Evolutionary conservation across 2,113 vertebrate species (phyloP).

Genomic region (Xenotilapia longispinis): DNA sequence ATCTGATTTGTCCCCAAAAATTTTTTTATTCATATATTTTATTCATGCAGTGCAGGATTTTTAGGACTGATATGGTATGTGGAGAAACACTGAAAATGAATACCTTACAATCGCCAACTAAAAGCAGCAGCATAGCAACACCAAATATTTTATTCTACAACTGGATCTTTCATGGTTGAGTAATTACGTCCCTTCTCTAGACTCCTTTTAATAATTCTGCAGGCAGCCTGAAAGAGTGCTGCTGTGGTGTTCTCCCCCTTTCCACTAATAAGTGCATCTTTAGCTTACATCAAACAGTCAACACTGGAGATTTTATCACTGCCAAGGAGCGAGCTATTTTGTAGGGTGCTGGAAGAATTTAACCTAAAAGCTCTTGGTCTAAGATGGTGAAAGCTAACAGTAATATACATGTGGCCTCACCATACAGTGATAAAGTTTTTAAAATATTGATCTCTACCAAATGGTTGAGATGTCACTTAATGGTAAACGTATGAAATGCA

Average conservation of each 20-base stretch:
- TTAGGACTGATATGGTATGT: not conserved
- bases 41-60: not conserved
- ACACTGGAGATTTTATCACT: not conserved
- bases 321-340: not conserved
- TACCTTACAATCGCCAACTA: not conserved
- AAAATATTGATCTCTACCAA: too few species aligned
- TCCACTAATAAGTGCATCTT: not conserved
- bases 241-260: not conserved
- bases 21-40: not conserved
- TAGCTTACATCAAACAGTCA: not conserved
- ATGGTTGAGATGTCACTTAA: too few species aligned
- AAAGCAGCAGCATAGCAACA: not conserved
- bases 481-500: too few species aligned
- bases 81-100: conserved; percentile 5
- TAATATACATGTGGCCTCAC: not conserved
- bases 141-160: conserved; percentile 9
- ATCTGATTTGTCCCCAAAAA: not conserved
- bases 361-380: not conserved
- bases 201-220: not conserved
- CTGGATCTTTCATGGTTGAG: not conserved
- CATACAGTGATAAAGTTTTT: not conserved
- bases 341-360: not conserved
- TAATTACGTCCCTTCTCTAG: not conserved
- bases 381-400: not conserved
- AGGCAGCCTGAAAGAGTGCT: not conserved